These are phyloP conservation scores for Latrodectus elegans DNA, from an alignment of 2,888 invertebrate genomes.

Conservation along the genomic window DNA sequence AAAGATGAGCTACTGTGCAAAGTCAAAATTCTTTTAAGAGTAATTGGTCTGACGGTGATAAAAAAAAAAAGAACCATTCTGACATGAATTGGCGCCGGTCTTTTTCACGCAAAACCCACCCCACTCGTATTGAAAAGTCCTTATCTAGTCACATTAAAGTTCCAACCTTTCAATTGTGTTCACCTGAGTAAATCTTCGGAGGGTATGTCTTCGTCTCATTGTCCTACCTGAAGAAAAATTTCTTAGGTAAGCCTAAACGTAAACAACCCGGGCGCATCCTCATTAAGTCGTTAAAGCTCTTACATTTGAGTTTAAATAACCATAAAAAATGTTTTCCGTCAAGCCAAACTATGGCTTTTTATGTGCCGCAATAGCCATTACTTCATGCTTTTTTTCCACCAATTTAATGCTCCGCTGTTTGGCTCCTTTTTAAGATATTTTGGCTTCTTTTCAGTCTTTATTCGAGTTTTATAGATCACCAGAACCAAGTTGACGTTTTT, in stretches of 20 bases:
- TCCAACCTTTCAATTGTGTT: not conserved
- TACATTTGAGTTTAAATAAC: not conserved
- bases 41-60: constrained; percentile 1
- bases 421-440: not conserved
- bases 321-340: constrained; percentile 3
- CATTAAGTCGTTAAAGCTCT: not conserved
- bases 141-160: constrained; percentile 3
- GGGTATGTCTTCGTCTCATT: not conserved
- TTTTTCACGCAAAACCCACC: not conserved
- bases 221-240: not conserved
- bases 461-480: not conserved
- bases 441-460: not conserved
- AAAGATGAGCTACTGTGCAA: not conserved
- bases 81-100: not conserved
- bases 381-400: not conserved
- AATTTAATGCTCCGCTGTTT: not conserved
- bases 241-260: not conserved
- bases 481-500: too few species aligned
- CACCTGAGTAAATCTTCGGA: constrained; percentile 1
- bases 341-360: not conserved
- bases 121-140: not conserved
- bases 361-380: not conserved
- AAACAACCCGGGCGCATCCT: not conserved
- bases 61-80: not conserved
- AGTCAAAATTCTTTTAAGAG: not conserved